Percentiles rank a stretch among this genome's conserved stretches.
Conservation (phyloP, 2,113 vertebrate species). For the Romanogobio albipinnatus region DNA sequence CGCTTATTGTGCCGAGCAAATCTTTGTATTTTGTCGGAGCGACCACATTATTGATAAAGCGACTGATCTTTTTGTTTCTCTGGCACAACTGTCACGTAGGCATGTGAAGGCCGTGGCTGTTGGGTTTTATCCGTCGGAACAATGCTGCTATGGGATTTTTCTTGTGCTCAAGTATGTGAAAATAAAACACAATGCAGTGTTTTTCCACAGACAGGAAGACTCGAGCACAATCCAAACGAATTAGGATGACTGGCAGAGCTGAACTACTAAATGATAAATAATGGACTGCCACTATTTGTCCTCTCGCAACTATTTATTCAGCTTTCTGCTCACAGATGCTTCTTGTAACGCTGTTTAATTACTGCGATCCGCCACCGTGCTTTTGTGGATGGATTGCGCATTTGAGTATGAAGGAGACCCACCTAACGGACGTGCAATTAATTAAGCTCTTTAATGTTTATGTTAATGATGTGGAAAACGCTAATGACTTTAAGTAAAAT, state of each 20-base stretch:
- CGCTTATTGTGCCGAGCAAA: not conserved
- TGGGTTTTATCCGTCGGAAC: not conserved
- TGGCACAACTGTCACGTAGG: not conserved
- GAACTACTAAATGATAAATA: slow-evolving; percentile 56
- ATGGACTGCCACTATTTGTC: slow-evolving; percentile 48
- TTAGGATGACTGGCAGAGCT: slow-evolving; percentile 30
- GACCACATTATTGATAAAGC: not conserved
- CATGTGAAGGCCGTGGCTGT: not conserved
- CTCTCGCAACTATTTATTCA: slow-evolving; percentile 62
- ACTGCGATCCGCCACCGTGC: slow-evolving; percentile 63
- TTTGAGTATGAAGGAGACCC: slow-evolving; percentile 71
- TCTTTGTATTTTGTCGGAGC: not conserved
- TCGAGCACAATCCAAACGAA: slow-evolving; percentile 21
- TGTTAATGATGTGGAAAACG: slow-evolving; percentile 71
- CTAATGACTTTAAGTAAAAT: slow-evolving; percentile 62
- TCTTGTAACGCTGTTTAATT: slow-evolving; percentile 70
- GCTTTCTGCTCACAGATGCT: slow-evolving; percentile 66
- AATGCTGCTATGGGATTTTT: slow-evolving; percentile 3
- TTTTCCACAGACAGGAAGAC: slow-evolving; percentile 9
- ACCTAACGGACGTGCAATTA: slow-evolving; percentile 66
- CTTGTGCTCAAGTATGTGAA: not conserved
- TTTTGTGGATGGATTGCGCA: slow-evolving; percentile 62
- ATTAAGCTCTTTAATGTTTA: slow-evolving; percentile 73
- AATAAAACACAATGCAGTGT: slow-evolving; percentile 29
- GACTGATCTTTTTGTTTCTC: slow-evolving; percentile 20